Evolutionary conservation across 2,113 vertebrate species (phyloP).

Genomic region (Equus quagga): DNA sequence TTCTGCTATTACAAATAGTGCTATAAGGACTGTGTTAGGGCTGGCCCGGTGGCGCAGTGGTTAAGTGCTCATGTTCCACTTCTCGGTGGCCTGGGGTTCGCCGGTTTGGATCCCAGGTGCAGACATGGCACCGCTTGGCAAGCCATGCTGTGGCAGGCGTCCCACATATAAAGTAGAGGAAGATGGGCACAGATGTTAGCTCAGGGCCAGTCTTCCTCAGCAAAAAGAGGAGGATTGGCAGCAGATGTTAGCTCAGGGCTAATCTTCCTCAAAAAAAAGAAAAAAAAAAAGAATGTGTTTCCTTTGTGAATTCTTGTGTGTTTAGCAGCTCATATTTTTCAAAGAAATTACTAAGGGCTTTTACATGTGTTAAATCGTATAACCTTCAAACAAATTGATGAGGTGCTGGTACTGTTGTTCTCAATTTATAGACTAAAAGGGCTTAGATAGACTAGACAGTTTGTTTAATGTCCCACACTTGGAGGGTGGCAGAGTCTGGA

Average conservation of each 20-base stretch:
- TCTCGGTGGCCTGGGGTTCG: too few species aligned
- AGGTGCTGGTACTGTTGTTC: neutral
- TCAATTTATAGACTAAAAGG: neutral
- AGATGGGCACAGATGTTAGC: too few species aligned
- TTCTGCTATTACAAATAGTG: neutral
- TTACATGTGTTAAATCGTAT: neutral
- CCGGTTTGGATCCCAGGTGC: too few species aligned
- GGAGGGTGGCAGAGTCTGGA: neutral
- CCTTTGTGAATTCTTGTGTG: neutral
- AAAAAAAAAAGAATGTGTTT: neutral
- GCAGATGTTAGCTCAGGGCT: too few species aligned
- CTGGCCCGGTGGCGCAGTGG: too few species aligned
- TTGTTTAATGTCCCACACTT: neutral
- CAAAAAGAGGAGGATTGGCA: too few species aligned
- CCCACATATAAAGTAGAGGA: too few species aligned
- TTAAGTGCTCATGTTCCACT: too few species aligned
- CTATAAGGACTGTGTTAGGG: neutral
- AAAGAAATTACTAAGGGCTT: neutral
- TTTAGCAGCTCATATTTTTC: neutral
- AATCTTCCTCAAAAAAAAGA: too few species aligned
- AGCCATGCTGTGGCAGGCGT: too few species aligned
- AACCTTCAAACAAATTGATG: neutral
- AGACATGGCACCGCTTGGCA: too few species aligned
- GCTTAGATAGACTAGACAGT: neutral
- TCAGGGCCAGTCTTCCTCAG: too few species aligned